Conservation (phyloP, 92 coral and sea anemone species). For the Siderastrea siderea region DNA sequence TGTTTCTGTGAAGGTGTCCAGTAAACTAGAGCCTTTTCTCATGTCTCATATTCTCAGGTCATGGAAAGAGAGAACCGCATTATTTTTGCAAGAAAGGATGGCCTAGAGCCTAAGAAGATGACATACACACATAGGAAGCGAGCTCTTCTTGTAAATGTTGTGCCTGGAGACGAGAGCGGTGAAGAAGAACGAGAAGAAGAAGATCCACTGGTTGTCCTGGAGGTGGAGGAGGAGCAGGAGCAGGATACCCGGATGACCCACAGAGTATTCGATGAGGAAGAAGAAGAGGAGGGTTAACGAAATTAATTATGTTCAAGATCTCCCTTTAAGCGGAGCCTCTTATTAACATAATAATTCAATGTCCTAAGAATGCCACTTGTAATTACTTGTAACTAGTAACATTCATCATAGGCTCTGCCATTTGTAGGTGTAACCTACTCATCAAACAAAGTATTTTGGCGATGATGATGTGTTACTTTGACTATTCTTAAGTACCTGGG, state of each 20-base stretch:
- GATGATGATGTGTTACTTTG: too few species aligned
- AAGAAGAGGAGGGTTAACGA: constrained; percentile 9
- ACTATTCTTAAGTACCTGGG: not conserved
- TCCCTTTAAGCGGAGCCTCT: not conserved
- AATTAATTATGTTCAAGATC: not conserved
- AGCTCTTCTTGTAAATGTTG: not conserved
- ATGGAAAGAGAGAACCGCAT: constrained; percentile 32
- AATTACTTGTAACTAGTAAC: not conserved
- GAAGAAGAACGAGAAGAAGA: not conserved
- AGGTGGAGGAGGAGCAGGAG: not conserved
- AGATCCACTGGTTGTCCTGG: not conserved
- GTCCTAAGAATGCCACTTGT: too few species aligned
- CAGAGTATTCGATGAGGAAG: constrained; percentile 10
- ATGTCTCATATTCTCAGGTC: constrained; percentile 8
- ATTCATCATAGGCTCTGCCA: too few species aligned
- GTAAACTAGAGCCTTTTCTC: not conserved
- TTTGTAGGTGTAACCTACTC: too few species aligned
- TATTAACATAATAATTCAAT: too few species aligned
- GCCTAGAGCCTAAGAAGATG: not conserved
- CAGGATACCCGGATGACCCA: not conserved
- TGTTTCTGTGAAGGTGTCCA: not conserved
- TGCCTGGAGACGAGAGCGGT: not conserved
- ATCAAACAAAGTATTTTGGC: too few species aligned
- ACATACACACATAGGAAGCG: not conserved
- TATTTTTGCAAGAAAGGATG: constrained; percentile 4